Conservation (phyloP, 1,140 invertebrate species). For the Protaetia brevitarsis region DNA sequence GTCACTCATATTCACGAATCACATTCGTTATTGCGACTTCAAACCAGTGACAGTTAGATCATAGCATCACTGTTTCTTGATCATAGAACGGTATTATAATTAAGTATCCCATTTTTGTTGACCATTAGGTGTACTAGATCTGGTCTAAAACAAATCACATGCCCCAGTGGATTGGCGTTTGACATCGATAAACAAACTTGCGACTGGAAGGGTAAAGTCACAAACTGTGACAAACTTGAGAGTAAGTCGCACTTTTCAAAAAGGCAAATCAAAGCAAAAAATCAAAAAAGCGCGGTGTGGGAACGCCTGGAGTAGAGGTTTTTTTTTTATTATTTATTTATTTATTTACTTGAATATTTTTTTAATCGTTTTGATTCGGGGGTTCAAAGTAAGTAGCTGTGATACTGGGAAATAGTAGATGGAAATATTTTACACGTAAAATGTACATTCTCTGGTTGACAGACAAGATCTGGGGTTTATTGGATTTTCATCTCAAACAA, state of each 20-base stretch:
- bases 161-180: constrained; percentile 91
- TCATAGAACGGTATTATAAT: constrained; percentile 36
- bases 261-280: constrained; percentile 16
- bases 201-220: constrained; percentile 96
- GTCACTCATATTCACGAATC: too few species aligned
- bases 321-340: background rate
- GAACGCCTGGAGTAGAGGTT: constrained; percentile 32
- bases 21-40: too few species aligned
- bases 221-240: constrained; percentile 92
- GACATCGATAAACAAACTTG: constrained; percentile 96
- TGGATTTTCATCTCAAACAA: constrained; percentile 11
- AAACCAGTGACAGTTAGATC: constrained; percentile 22
- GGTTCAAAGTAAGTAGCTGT: too few species aligned
- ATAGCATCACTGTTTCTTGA: constrained; percentile 46
- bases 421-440: too few species aligned
- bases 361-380: constrained; percentile 2
- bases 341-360: background rate
- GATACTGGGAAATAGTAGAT: too few species aligned
- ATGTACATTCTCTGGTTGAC: too few species aligned
- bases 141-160: constrained; percentile 91
- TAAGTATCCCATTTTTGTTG: constrained; percentile 37
- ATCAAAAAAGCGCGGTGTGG: constrained; percentile 37
- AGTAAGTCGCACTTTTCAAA: constrained; percentile 69
- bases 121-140: constrained; percentile 81
- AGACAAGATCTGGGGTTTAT: too few species aligned